These are phyloP conservation scores for Odontamblyopus lacepedii DNA, from an alignment of 2,797 vertebrate genomes.

Conservation along the genomic window DNA sequence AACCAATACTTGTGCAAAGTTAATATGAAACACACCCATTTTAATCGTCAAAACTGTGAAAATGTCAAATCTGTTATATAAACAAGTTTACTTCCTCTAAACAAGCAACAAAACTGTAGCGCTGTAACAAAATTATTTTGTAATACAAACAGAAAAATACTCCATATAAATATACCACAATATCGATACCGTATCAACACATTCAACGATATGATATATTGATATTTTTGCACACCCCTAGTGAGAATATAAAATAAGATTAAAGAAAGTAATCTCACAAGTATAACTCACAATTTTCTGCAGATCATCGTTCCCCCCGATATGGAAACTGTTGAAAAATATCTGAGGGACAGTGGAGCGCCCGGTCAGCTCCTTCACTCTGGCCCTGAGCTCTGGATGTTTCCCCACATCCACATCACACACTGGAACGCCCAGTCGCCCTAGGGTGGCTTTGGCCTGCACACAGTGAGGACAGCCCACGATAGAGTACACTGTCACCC, in stretches of 20 bases:
- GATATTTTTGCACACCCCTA: too few relatives aligned
- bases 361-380: slow-evolving; percentile 72
- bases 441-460: slow-evolving; percentile 73
- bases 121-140: too few relatives aligned
- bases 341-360: slow-evolving; percentile 77
- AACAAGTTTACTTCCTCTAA: too few relatives aligned
- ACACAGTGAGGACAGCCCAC: slow-evolving; percentile 76
- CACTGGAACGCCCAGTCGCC: slow-evolving; percentile 63
- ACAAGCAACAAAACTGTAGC: too few relatives aligned
- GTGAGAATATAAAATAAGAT: neutral
- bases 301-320: slow-evolving; percentile 75
- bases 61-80: too few relatives aligned
- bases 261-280: neutral
- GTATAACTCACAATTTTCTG: slow-evolving; percentile 67
- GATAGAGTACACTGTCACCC: slow-evolving; percentile 78
- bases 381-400: slow-evolving; percentile 63
- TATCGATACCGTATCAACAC: too few relatives aligned
- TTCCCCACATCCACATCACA: slow-evolving; percentile 71
- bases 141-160: too few relatives aligned
- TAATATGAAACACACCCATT: too few relatives aligned
- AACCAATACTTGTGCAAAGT: too few relatives aligned
- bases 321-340: slow-evolving; percentile 77
- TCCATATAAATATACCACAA: too few relatives aligned
- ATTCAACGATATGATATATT: too few relatives aligned
- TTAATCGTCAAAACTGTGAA: too few relatives aligned